Percentiles rank a stretch among this genome's conserved stretches.
These are phyloP conservation scores for Phragmatobia fuliginosa DNA, from an alignment of 2,888 invertebrate species.

Conservation along the genomic window DNA sequence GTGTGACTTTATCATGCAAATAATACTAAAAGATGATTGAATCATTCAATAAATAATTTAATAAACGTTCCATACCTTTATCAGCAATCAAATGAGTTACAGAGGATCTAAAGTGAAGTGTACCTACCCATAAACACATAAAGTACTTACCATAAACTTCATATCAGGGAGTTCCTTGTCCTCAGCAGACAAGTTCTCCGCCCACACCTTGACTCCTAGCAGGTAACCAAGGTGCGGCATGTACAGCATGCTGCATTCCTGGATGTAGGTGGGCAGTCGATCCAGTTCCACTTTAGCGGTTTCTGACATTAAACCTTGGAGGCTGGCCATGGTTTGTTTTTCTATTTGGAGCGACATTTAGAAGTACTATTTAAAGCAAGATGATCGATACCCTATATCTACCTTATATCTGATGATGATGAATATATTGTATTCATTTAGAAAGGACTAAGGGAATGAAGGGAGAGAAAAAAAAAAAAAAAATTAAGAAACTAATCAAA, in stretches of 20 bases:
- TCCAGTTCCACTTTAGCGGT: conserved; percentile 90
- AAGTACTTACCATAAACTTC: conserved; percentile 88
- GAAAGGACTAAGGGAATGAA: too few relatives aligned
- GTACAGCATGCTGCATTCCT: conserved; percentile 89
- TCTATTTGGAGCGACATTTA: conserved; percentile 77
- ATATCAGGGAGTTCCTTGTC: conserved; percentile 88
- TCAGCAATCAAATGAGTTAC: neutral
- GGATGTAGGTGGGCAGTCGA: conserved; percentile 89
- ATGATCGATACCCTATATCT: neutral
- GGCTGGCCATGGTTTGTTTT: conserved; percentile 89
- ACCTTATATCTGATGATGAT: too few relatives aligned
- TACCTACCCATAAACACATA: neutral
- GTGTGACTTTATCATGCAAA: neutral
- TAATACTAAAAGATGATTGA: neutral
- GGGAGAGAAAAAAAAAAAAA: too few relatives aligned
- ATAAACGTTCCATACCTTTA: too few relatives aligned
- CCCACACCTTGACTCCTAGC: conserved; percentile 90
- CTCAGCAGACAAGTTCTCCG: conserved; percentile 81
- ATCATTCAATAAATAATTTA: too few relatives aligned
- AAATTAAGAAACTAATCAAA: too few relatives aligned
- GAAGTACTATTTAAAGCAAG: neutral
- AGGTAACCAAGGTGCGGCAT: conserved; percentile 93
- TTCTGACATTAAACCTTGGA: conserved; percentile 90
- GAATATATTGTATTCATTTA: too few relatives aligned
- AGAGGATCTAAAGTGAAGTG: neutral